Conservation (phyloP, 2,888 invertebrate species). For the Elmis aenea region DNA sequence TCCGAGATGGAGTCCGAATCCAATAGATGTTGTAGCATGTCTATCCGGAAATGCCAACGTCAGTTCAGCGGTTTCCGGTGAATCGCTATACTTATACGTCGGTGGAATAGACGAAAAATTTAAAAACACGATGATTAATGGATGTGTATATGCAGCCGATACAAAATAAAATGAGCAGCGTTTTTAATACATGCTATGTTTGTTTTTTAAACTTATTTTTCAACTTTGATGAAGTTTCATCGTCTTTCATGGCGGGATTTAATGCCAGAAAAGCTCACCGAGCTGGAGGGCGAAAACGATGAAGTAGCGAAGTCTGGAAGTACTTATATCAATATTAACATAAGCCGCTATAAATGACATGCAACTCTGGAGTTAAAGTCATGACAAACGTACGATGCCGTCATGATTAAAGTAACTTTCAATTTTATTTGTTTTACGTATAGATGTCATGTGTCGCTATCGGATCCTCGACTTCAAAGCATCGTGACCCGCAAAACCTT, state of each 20-base stretch:
- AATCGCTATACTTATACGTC: neutral
- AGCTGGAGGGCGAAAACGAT: conserved; percentile 33
- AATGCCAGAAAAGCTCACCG: conserved; percentile 32
- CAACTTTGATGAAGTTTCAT: conserved; percentile 28
- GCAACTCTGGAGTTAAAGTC: conserved; percentile 27
- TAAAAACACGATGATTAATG: too few relatives aligned
- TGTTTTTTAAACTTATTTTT: conserved; percentile 22
- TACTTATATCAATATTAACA: conserved; percentile 42
- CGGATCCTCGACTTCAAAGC: too few relatives aligned
- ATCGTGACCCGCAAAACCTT: too few relatives aligned
- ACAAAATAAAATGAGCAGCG: neutral
- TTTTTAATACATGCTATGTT: neutral
- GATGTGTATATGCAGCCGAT: neutral
- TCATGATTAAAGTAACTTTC: too few relatives aligned
- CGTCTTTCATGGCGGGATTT: conserved; percentile 32
- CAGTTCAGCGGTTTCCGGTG: conserved; percentile 10
- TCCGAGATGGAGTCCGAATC: too few relatives aligned
- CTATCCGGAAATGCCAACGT: conserved; percentile 13
- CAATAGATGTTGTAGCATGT: too few relatives aligned
- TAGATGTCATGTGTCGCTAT: too few relatives aligned
- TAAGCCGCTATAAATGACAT: conserved; percentile 39
- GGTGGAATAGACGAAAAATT: too few relatives aligned
- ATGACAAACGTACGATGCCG: conserved; percentile 9
- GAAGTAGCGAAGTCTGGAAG: conserved; percentile 31
- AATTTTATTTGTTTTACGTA: too few relatives aligned